Percentiles rank a stretch among this genome's conserved stretches.
phyloP scores from a whole-genome alignment of 2,113 vertebrate genomes.

The Cyanoliseus patagonus region DNA sequence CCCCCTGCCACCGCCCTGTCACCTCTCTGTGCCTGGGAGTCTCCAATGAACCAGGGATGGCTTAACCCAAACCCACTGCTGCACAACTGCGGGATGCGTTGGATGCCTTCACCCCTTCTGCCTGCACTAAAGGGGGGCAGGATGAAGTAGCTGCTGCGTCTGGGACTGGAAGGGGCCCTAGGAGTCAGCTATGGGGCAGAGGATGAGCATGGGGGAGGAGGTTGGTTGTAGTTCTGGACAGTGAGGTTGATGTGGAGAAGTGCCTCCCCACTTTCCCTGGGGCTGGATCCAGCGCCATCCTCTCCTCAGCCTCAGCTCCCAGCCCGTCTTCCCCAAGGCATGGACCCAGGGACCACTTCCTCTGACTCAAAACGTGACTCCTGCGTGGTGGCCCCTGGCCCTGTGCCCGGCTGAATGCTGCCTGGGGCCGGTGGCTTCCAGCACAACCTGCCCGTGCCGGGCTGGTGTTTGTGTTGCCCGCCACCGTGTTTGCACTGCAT shows the following conservation, averaged over 20 bases:
- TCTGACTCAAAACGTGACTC: not conserved
- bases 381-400: not conserved
- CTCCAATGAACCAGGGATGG: not conserved
- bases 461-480: not conserved
- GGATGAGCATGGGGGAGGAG: accelerated
- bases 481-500: slow-evolving; percentile 51
- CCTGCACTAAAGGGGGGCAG: accelerated
- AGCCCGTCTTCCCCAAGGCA: accelerated
- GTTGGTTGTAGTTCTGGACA: not conserved
- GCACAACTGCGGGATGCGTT: accelerated
- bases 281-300: not conserved
- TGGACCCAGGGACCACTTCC: not conserved
- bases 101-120: not conserved
- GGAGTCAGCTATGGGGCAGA: not conserved
- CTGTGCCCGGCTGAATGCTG: not conserved
- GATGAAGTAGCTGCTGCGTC: not conserved
- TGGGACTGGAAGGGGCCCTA: not conserved
- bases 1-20: not conserved
- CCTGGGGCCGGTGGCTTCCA: not conserved
- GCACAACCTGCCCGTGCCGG: not conserved
- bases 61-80: accelerated
- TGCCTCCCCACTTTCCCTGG: accelerated
- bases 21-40: not conserved
- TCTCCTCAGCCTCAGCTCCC: not conserved
- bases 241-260: not conserved